Percentiles rank a stretch among this genome's conserved stretches.
Evolutionary conservation across 2,113 vertebrate species (phyloP).

Genomic region (Potamarius usumacintae): DNA sequence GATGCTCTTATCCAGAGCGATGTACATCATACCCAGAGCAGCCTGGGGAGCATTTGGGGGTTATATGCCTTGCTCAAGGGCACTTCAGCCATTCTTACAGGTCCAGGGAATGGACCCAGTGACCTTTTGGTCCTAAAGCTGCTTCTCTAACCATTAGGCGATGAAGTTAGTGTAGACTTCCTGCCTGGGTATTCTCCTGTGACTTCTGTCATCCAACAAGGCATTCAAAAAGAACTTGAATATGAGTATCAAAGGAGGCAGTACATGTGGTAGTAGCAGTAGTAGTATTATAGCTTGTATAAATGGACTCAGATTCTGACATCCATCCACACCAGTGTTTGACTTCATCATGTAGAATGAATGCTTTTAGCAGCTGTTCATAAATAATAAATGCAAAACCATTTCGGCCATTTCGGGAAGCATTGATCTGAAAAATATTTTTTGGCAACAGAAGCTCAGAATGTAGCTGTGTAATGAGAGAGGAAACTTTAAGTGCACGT

Average conservation of each 20-base stretch:
- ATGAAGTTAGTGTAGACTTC: no score
- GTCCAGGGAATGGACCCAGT: no score
- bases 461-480: background rate
- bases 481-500: background rate
- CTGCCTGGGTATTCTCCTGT: background rate
- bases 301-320: background rate
- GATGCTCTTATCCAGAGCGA: no score
- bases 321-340: background rate
- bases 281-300: background rate
- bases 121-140: no score
- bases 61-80: no score
- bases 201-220: background rate
- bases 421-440: background rate
- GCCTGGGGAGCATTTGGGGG: no score
- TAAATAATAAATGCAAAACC: slow-evolving; percentile 23
- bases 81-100: no score
- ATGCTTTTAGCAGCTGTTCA: slow-evolving; percentile 10
- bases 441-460: background rate
- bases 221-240: background rate
- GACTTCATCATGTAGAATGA: background rate
- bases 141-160: no score
- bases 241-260: background rate
- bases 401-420: background rate
- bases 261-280: no score
- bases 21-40: no score